Evolutionary conservation across 2,888 invertebrate species (phyloP).

Genomic region (Petrolisthes manimaculis): DNA sequence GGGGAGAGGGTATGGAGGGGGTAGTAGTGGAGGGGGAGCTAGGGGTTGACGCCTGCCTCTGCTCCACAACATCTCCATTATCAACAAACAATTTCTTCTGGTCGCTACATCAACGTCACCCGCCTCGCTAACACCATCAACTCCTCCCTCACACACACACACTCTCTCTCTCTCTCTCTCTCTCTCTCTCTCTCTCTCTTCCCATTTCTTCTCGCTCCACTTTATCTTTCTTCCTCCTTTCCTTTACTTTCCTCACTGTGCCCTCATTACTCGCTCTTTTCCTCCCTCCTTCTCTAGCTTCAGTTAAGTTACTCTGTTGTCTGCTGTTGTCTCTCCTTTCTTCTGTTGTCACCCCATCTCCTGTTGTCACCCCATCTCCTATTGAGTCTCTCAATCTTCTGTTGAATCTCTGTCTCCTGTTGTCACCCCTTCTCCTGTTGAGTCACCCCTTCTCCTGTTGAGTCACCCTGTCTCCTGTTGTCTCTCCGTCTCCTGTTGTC

Average conservation of each 20-base stretch:
- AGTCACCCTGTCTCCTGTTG: no score
- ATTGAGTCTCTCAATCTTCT: no score
- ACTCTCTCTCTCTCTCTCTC: neutral
- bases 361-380: no score
- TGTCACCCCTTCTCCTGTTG: neutral
- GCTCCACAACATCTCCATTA: neutral
- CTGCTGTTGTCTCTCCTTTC: neutral
- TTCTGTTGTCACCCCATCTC: no score
- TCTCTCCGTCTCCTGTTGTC: neutral
- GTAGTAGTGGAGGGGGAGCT: neutral
- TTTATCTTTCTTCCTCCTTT: neutral
- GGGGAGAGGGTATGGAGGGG: neutral
- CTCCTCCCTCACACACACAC: neutral
- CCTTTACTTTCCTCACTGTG: neutral
- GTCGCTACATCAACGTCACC: neutral
- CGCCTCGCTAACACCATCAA: neutral
- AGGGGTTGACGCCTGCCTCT: neutral
- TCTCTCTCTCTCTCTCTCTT: neutral
- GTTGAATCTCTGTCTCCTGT: no score
- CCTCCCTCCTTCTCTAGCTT: conserved; percentile 18
- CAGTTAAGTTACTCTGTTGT: neutral
- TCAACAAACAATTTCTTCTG: neutral
- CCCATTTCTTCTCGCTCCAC: neutral
- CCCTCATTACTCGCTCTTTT: neutral
- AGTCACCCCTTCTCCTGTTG: no score